A percentile compares a stretch with the other conserved stretches of the same genome.
Evolutionary conservation across 1,140 invertebrate genomes (phyloP).

Genomic region (Pectinophora gossypiella): DNA sequence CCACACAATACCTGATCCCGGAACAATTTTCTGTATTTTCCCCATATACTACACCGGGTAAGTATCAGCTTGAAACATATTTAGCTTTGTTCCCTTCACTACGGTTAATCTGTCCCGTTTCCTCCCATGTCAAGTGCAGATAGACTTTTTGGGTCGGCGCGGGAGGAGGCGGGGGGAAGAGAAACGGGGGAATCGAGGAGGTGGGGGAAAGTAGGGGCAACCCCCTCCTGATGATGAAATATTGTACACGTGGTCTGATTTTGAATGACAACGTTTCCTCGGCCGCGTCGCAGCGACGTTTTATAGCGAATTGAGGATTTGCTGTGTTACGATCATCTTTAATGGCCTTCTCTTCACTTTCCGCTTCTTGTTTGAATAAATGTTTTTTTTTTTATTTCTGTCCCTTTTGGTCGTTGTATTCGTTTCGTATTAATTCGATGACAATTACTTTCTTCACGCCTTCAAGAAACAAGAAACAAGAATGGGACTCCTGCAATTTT

Average conservation of each 20-base stretch:
- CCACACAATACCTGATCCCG: not conserved
- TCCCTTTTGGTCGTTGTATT: not conserved
- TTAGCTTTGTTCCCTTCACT: slow-evolving; percentile 73
- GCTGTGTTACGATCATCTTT: slow-evolving; percentile 50
- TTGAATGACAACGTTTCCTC: slow-evolving; percentile 78
- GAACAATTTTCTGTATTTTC: slow-evolving; percentile 30
- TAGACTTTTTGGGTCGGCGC: slow-evolving; percentile 69
- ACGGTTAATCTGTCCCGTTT: slow-evolving; percentile 74
- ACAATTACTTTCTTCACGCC: too few species aligned
- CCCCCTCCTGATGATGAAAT: slow-evolving; percentile 78
- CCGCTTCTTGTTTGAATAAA: slow-evolving; percentile 13
- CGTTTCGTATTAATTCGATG: too few species aligned
- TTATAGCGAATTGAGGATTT: slow-evolving; percentile 66
- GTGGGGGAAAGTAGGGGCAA: slow-evolving; percentile 19
- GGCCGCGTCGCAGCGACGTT: slow-evolving; percentile 52
- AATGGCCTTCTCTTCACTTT: slow-evolving; percentile 23
- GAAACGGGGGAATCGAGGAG: slow-evolving; percentile 12
- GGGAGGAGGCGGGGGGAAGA: slow-evolving; percentile 19
- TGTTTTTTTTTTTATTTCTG: not conserved
- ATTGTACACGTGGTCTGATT: slow-evolving; percentile 81
- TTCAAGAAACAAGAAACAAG: too few species aligned
- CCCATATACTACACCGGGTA: slow-evolving; percentile 42
- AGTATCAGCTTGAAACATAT: slow-evolving; percentile 72
- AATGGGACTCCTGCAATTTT: too few species aligned
- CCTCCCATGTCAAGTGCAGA: slow-evolving; percentile 72